Evolutionary conservation across 2,888 invertebrate species (phyloP), one percentile per base, ranked within the genome.

Genomic region (Campoplex nolae): DNA sequence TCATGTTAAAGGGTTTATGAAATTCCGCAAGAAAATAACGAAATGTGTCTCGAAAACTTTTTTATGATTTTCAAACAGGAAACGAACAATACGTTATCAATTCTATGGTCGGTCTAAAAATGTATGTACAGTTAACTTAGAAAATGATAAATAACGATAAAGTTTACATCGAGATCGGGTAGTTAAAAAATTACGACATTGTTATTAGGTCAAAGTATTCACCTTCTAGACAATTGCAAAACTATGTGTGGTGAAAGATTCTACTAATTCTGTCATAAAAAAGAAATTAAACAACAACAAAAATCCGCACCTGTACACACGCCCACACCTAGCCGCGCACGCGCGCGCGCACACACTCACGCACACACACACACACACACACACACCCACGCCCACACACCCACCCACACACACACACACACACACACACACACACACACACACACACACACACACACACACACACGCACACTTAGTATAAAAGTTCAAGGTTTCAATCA

Each of bases 121-220:
- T 76, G 48, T 76, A 76, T 76, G 76, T 76, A 76, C 76, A 76
- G 76, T 65, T 62, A 76, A 75, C 62, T 32, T 76, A 76, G 48
- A 76, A 28, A 48, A 76, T 45, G 62, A 76, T 76, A 76, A 76
- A 48, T 76, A 48, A 76, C 65, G 65, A 76, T 76, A 65, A 76
- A 76, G 62, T 76, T 76, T 76, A 76, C 76, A 76, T 76, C 76
- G 76, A 76, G 76, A 76, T 65, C 48, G 76, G 48, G 65, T 76
- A 76, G 76, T 76, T 76, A 65, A 48, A 76, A 76, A 65, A 76
- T 76, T 13, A 62, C 13, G 65, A 76, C 35, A 76, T 76, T 76
- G 76, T 76, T 76, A 76, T 76, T 76, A 76, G 76, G 35, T 51
- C 62, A 65, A 76, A 48, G 45, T 76, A 76, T 76, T 76, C 76